phyloP scores from a whole-genome alignment of 2,797 vertebrate genomes.

The Pitangus sulphuratus region DNA sequence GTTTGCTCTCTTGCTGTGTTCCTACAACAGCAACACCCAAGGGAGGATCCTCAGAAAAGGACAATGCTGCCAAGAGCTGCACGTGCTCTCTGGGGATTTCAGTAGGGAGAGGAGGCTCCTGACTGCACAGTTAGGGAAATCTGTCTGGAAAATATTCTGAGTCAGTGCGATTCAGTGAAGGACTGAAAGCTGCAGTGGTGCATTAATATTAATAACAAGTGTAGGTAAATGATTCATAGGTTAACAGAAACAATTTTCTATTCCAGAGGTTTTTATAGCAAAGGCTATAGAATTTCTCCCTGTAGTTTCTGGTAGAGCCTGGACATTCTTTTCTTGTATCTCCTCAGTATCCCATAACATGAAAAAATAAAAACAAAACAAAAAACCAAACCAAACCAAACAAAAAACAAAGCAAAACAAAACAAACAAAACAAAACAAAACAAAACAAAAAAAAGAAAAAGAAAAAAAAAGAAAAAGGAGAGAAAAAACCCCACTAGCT shows the following conservation, averaged over 20 bases:
- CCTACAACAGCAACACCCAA: not conserved
- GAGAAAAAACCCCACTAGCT: not conserved
- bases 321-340: not conserved
- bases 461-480: fast-evolving
- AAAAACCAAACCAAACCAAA: not conserved
- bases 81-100: not conserved
- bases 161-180: not conserved
- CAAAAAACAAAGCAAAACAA: not conserved
- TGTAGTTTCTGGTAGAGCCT: not conserved
- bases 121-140: not conserved
- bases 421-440: not conserved
- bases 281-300: not conserved
- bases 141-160: not conserved
- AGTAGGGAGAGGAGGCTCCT: not conserved
- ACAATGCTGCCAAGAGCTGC: not conserved
- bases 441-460: fast-evolving
- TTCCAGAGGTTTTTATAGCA: not conserved
- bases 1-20: not conserved
- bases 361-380: too few species aligned
- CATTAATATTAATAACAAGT: not conserved
- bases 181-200: not conserved
- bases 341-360: not conserved
- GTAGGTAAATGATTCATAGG: not conserved
- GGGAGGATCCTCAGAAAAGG: not conserved
- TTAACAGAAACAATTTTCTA: not conserved